phyloP scores from a whole-genome alignment of 1,140 invertebrate genomes.

The Ptiloglossa arizonensis region DNA sequence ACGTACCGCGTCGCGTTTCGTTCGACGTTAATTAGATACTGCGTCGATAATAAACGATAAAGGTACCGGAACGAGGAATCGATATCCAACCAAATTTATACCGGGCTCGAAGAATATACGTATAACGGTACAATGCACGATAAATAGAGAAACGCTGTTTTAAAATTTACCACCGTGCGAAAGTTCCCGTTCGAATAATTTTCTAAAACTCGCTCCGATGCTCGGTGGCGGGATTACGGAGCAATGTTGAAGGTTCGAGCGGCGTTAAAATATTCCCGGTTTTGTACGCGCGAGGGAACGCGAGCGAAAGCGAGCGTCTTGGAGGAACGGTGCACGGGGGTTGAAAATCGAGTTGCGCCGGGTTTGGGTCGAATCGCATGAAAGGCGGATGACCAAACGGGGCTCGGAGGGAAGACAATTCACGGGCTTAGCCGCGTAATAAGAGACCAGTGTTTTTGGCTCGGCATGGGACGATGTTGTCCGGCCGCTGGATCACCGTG shows the following conservation, averaged over 20 bases:
- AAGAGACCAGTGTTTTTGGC: conserved; percentile 81
- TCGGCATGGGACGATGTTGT: conserved; percentile 77
- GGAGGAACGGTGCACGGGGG: not conserved
- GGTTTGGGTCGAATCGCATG: conserved; percentile 37
- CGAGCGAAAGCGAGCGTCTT: conserved; percentile 10
- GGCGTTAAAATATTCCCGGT: not conserved
- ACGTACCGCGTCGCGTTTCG: no score
- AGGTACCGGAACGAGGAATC: no score
- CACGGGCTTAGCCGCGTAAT: conserved; percentile 79
- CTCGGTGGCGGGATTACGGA: no score
- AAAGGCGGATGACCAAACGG: conserved; percentile 51
- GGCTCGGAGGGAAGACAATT: conserved; percentile 76
- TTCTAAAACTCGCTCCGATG: no score
- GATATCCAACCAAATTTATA: no score
- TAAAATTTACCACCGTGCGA: no score
- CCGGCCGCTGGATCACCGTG: conserved; percentile 74
- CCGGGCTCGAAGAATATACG: no score
- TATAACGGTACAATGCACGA: no score
- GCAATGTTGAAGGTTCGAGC: not conserved
- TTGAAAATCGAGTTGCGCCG: conserved; percentile 35
- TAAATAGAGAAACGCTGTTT: no score
- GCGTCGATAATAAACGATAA: no score
- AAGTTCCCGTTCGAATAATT: no score
- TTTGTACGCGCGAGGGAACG: not conserved
- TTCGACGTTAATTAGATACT: no score